Conservation (phyloP, 2,113 vertebrate species). For the Megalops atlanticus region DNA sequence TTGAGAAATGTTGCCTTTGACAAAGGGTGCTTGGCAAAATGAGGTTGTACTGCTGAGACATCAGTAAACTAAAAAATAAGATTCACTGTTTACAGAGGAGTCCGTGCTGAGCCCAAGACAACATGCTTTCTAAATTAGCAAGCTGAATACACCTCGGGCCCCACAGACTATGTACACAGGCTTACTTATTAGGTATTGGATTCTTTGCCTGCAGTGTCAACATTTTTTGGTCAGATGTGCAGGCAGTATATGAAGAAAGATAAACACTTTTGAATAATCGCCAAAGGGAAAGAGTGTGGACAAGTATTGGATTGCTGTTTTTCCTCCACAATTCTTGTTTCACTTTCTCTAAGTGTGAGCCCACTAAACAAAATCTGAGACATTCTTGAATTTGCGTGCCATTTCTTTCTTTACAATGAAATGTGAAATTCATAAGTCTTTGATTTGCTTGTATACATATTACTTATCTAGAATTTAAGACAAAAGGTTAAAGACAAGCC, state of each 20-base stretch:
- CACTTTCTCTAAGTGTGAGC: background rate
- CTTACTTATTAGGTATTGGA: slow-evolving; percentile 20
- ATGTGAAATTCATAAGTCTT: no score
- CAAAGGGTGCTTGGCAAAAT: background rate
- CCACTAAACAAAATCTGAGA: background rate
- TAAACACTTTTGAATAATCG: slow-evolving; percentile 3
- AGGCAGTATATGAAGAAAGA: slow-evolving; percentile 20
- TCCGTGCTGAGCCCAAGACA: background rate
- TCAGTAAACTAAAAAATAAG: background rate
- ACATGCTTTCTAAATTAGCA: background rate
- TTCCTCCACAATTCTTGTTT: background rate
- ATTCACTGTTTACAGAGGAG: slow-evolving; percentile 20
- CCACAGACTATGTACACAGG: background rate
- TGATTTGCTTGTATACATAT: no score
- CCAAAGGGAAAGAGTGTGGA: background rate
- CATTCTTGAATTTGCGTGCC: background rate
- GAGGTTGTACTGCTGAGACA: background rate
- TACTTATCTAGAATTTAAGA: no score
- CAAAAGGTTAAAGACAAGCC: no score
- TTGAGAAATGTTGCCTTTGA: background rate
- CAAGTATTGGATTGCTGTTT: background rate
- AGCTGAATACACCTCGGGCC: slow-evolving; percentile 1
- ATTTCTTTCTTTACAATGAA: background rate
- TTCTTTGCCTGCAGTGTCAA: slow-evolving; percentile 15
- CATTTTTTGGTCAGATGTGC: background rate